Evolutionary conservation across 1,140 invertebrate genomes (phyloP).

Genomic region (Eumeta japonica): DNA sequence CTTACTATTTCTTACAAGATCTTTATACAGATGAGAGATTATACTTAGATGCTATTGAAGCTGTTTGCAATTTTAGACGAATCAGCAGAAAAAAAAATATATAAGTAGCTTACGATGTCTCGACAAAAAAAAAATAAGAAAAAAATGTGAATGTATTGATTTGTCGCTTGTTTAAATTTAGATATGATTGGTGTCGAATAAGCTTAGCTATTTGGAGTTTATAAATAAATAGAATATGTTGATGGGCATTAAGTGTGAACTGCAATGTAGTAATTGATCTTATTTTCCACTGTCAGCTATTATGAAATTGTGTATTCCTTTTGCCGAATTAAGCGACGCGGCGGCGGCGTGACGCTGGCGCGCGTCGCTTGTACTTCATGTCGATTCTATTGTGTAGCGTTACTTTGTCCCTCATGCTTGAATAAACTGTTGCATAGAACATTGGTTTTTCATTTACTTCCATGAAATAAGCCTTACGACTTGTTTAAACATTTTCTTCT

Average conservation of each 20-base stretch:
- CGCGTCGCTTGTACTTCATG: slow-evolving; percentile 22
- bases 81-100: too few relatives aligned
- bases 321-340: slow-evolving; percentile 4
- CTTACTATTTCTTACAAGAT: slow-evolving; percentile 4
- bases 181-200: not conserved
- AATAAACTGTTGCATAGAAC: slow-evolving; percentile 32
- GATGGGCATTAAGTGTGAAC: not conserved
- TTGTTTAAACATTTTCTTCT: slow-evolving; percentile 15
- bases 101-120: too few relatives aligned
- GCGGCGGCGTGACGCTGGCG: too few relatives aligned
- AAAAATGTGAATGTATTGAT: not conserved
- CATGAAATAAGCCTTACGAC: slow-evolving; percentile 14
- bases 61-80: slow-evolving; percentile 1
- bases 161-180: slow-evolving; percentile 6
- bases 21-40: not conserved
- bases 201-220: not conserved
- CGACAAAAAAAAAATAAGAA: too few relatives aligned
- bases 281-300: too few relatives aligned
- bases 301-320: too few relatives aligned
- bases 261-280: not conserved
- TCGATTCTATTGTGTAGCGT: slow-evolving; percentile 41
- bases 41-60: slow-evolving; percentile 1
- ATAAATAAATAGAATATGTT: not conserved
- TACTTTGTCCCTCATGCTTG: slow-evolving; percentile 44
- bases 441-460: slow-evolving; percentile 17